Percentiles rank a stretch among this genome's conserved stretches.
Evolutionary conservation across 2,113 vertebrate species (phyloP).

Genomic region (Xenopus tropicalis): DNA sequence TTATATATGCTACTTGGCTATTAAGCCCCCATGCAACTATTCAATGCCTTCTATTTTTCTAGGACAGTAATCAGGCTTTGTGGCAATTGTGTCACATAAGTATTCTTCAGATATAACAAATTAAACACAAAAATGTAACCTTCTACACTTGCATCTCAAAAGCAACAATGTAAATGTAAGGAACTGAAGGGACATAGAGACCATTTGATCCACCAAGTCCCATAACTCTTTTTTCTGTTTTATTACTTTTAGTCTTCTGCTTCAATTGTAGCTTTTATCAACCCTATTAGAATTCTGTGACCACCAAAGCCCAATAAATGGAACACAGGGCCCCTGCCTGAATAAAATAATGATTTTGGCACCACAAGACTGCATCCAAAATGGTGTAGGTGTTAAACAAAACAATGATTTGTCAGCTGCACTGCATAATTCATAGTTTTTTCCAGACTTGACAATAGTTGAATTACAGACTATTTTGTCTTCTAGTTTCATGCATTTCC

Average conservation of each 20-base stretch:
- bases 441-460: conserved; percentile 8
- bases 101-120: conserved; percentile 21
- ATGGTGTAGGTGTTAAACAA: conserved; percentile 21
- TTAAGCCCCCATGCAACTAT: conserved; percentile 13
- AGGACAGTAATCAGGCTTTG: conserved; percentile 14
- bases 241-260: not conserved
- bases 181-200: conserved; percentile 12
- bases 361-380: not conserved
- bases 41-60: conserved; percentile 2
- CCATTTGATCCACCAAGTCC: conserved; percentile 9
- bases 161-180: conserved; percentile 11
- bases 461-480: conserved; percentile 15
- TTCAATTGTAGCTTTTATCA: conserved; percentile 5
- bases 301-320: not conserved
- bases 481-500: not conserved
- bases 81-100: conserved; percentile 13
- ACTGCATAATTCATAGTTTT: conserved; percentile 17
- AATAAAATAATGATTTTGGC: conserved; percentile 32
- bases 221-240: not conserved
- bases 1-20: conserved; percentile 6
- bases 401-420: conserved; percentile 7
- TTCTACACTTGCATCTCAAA: not conserved
- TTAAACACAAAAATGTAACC: conserved; percentile 23
- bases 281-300: not conserved
- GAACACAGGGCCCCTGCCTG: conserved; percentile 5